These are phyloP conservation scores for Aplysina aerophoba DNA, from an alignment of 37 sponge, comb jelly and placozoan genomes.

Conservation along the genomic window DNA sequence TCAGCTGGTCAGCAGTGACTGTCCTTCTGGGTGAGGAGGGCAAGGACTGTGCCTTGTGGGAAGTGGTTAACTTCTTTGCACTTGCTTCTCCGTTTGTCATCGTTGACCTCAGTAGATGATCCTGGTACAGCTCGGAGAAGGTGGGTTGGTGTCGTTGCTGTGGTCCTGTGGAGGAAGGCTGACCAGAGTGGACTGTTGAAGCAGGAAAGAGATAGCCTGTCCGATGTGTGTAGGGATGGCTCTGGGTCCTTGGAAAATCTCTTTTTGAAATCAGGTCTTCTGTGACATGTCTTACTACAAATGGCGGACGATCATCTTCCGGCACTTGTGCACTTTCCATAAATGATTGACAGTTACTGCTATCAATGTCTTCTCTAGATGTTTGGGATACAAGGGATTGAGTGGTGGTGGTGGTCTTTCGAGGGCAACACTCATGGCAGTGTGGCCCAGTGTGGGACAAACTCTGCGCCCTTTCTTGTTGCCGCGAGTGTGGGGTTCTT, in stretches of 20 bases:
- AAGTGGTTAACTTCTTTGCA: too few species aligned
- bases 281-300: slow-evolving; percentile 60
- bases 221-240: background rate
- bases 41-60: background rate
- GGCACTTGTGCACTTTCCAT: background rate
- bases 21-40: background rate
- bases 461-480: background rate
- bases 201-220: background rate
- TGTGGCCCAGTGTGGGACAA: slow-evolving; percentile 43
- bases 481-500: background rate
- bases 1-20: background rate
- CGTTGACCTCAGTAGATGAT: background rate
- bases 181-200: background rate
- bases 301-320: slow-evolving; percentile 44
- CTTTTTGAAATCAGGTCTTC: slow-evolving; percentile 31
- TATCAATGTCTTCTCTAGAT: background rate
- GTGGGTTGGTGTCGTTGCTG: background rate
- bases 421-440: slow-evolving; percentile 53
- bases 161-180: too few species aligned
- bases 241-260: slow-evolving; percentile 49
- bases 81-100: too few species aligned
- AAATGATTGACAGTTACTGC: background rate
- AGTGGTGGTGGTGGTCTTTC: background rate
- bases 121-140: slow-evolving; percentile 32
- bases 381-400: too few species aligned